Conservation (phyloP, 2,888 invertebrate genomes). For the Acleris emargana region DNA sequence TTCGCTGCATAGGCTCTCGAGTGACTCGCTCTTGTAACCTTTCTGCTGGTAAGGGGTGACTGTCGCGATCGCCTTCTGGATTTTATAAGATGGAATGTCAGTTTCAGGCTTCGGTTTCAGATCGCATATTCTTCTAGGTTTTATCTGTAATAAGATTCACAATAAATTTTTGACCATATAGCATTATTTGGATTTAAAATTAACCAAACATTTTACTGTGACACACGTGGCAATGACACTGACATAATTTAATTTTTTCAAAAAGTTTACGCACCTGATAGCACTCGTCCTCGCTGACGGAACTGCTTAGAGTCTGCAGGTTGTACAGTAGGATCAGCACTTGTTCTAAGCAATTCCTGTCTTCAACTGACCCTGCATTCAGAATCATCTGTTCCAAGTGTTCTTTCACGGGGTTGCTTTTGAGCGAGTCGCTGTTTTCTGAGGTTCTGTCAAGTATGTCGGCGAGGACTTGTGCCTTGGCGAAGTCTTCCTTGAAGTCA, state of each 20-base stretch:
- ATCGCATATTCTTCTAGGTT: constrained; percentile 75
- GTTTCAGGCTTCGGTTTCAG: constrained; percentile 68
- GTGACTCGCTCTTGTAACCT: constrained; percentile 75
- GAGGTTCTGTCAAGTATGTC: constrained; percentile 75
- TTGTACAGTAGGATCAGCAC: constrained; percentile 85
- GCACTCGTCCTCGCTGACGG: constrained; percentile 82
- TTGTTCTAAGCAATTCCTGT: constrained; percentile 86
- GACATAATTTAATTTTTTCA: neutral
- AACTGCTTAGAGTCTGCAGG: constrained; percentile 82
- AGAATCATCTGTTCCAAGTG: constrained; percentile 80
- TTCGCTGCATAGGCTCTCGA: constrained; percentile 74
- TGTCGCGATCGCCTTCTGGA: constrained; percentile 85
- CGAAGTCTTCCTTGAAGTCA: constrained; percentile 79
- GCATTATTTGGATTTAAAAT: neutral
- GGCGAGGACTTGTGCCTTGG: constrained; percentile 76
- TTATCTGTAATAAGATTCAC: constrained; percentile 57
- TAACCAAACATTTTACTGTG: neutral
- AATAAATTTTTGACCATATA: neutral
- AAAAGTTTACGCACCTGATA: constrained; percentile 69
- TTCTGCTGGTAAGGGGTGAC: constrained; percentile 85
- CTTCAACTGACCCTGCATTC: constrained; percentile 80
- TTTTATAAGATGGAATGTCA: constrained; percentile 71
- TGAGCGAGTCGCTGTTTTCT: constrained; percentile 74
- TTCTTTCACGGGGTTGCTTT: constrained; percentile 77
- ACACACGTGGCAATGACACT: constrained; percentile 27